Conservation (phyloP, 2,113 vertebrate species). For the Leucosticte australis region DNA sequence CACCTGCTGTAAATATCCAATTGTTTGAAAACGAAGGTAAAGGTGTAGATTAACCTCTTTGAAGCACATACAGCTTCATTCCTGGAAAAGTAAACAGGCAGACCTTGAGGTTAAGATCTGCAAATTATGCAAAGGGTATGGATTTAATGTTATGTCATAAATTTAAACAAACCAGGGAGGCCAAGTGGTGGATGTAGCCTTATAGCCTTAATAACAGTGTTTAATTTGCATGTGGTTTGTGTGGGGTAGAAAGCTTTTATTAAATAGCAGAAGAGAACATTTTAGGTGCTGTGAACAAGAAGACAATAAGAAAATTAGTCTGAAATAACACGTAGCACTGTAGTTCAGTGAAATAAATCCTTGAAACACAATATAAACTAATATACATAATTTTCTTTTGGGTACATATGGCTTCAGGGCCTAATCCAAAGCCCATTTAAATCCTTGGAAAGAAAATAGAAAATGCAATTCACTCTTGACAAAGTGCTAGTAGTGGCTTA, state of each 20-base stretch:
- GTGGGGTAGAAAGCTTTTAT: not conserved
- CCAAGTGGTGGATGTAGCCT: not conserved
- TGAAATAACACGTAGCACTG: not conserved
- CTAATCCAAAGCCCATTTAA: slow-evolving; percentile 54
- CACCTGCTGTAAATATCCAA: not conserved
- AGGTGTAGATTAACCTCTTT: not conserved
- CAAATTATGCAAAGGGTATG: not conserved
- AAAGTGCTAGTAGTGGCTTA: slow-evolving; percentile 24
- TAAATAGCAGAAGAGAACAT: slow-evolving; percentile 19
- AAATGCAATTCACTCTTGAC: slow-evolving; percentile 30
- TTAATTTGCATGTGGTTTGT: slow-evolving; percentile 10
- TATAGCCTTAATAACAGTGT: not conserved
- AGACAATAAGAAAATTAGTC: slow-evolving; percentile 43
- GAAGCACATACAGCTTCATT: not conserved
- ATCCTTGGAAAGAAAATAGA: slow-evolving; percentile 35
- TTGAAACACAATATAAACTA: slow-evolving; percentile 42
- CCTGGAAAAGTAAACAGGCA: not conserved
- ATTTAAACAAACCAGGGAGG: not conserved
- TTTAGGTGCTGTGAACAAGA: slow-evolving; percentile 2
- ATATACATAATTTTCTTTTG: slow-evolving; percentile 54
- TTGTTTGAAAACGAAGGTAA: not conserved
- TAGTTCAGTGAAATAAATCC: slow-evolving; percentile 35
- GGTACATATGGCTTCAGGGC: not conserved
- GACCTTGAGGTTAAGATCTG: not conserved
- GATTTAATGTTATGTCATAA: not conserved